phyloP scores from a whole-genome alignment of 1,140 invertebrate species.

The Drosophila insularis region DNA sequence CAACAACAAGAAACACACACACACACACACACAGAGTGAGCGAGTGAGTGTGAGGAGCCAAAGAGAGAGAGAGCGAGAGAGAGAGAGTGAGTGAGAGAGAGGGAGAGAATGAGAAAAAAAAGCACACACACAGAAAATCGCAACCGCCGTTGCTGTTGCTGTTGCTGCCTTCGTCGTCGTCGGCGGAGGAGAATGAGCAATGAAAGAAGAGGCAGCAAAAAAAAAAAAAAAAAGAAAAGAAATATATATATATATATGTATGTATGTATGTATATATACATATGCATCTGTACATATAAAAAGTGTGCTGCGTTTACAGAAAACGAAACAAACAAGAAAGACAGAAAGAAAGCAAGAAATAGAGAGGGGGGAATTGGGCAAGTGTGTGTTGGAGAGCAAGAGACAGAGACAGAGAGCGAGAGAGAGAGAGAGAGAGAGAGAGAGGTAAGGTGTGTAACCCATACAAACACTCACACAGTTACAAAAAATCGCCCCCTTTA shows the following conservation, averaged over 20 bases:
- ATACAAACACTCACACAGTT: conserved; percentile 10
- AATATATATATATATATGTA: too few relatives aligned
- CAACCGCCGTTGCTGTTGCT: neutral
- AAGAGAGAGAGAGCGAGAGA: too few relatives aligned
- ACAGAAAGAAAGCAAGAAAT: neutral
- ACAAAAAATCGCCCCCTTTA: conserved; percentile 28
- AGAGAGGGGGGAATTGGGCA: neutral
- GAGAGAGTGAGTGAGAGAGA: neutral
- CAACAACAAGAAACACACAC: conserved; percentile 25
- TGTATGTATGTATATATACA: too few relatives aligned
- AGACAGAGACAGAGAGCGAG: conserved; percentile 19
- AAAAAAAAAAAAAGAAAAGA: conserved; percentile 27
- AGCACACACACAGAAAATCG: conserved; percentile 25
- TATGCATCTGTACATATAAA: neutral
- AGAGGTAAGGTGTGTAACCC: conserved; percentile 7
- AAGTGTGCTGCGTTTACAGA: conserved; percentile 41
- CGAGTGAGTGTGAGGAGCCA: too few relatives aligned
- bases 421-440: conserved; percentile 6
- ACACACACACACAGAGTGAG: conserved; percentile 7
- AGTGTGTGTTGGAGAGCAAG: neutral
- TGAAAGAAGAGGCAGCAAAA: conserved; percentile 39
- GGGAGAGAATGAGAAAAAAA: neutral
- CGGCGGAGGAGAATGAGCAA: conserved; percentile 35
- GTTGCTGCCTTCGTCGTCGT: neutral
- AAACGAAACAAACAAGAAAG: conserved; percentile 50